Conservation (phyloP, 2,888 invertebrate genomes). For the Tuta absoluta region DNA sequence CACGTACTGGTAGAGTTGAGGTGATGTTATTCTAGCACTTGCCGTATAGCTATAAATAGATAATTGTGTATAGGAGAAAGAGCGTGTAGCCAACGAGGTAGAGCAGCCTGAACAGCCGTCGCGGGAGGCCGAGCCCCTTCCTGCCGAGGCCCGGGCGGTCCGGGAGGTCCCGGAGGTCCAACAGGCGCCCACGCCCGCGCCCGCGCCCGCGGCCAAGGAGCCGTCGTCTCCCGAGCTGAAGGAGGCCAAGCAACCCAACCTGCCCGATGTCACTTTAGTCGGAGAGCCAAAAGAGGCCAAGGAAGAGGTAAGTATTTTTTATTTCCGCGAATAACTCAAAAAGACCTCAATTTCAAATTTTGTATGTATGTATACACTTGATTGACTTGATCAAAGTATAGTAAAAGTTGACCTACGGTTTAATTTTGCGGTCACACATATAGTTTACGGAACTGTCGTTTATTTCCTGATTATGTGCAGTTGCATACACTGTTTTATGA, state of each 20-base stretch:
- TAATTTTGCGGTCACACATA: no score
- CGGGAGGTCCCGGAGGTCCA: background rate
- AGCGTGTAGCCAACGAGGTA: background rate
- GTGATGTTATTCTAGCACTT: no score
- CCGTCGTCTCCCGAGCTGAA: constrained; percentile 7
- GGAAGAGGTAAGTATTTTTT: constrained; percentile 49
- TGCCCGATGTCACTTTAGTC: constrained; percentile 69
- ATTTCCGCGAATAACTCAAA: background rate
- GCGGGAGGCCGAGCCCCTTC: background rate
- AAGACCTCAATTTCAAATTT: no score
- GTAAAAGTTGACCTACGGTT: no score
- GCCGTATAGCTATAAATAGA: no score
- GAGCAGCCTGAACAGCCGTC: background rate
- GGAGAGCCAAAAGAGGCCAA: constrained; percentile 61
- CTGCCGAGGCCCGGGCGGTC: background rate
- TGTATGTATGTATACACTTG: no score
- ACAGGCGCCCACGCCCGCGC: background rate
- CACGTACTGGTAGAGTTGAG: no score
- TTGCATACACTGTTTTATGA: no score
- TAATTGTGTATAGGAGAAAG: constrained; percentile 17
- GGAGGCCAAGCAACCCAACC: constrained; percentile 40
- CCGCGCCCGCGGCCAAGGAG: background rate
- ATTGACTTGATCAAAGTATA: no score
- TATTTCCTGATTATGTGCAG: no score
- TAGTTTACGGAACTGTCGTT: no score